These are phyloP conservation scores for Cataglyphis rosenhaueri DNA, from an alignment of 2,888 invertebrate species.

Conservation along the genomic window DNA sequence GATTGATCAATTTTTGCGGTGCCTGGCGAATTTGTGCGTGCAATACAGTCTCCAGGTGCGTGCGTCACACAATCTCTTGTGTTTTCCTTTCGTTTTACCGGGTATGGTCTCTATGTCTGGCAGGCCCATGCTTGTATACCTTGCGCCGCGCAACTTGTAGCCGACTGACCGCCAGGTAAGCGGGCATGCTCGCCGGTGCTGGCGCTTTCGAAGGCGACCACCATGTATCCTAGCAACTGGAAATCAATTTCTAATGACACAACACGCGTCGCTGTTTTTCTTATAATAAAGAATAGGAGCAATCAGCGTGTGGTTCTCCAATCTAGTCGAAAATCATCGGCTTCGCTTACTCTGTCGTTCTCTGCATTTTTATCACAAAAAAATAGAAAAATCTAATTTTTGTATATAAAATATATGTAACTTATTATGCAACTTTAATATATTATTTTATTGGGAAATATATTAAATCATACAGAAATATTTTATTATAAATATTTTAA, in stretches of 20 bases:
- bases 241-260: slow-evolving; percentile 81
- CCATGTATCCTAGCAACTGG: slow-evolving; percentile 81
- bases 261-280: slow-evolving; percentile 62
- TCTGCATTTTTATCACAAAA: neutral
- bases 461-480: too few species aligned
- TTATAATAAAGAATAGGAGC: slow-evolving; percentile 62
- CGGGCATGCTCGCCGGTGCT: slow-evolving; percentile 59
- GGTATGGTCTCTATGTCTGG: slow-evolving; percentile 82
- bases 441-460: too few species aligned
- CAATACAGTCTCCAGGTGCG: neutral
- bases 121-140: slow-evolving; percentile 79
- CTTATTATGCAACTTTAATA: too few species aligned
- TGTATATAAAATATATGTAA: too few species aligned
- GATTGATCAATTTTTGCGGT: neutral
- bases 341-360: neutral
- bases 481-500: too few species aligned
- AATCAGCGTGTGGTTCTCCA: slow-evolving; percentile 51
- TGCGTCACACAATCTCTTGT: neutral
- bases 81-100: slow-evolving; percentile 73
- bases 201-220: slow-evolving; percentile 74
- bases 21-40: slow-evolving; percentile 14
- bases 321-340: neutral
- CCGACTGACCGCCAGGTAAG: slow-evolving; percentile 79
- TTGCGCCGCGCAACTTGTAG: slow-evolving; percentile 77
- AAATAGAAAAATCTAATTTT: too few species aligned